phyloP scores from a whole-genome alignment of 2,797 vertebrate species.

The Gambusia yucatana region DNA sequence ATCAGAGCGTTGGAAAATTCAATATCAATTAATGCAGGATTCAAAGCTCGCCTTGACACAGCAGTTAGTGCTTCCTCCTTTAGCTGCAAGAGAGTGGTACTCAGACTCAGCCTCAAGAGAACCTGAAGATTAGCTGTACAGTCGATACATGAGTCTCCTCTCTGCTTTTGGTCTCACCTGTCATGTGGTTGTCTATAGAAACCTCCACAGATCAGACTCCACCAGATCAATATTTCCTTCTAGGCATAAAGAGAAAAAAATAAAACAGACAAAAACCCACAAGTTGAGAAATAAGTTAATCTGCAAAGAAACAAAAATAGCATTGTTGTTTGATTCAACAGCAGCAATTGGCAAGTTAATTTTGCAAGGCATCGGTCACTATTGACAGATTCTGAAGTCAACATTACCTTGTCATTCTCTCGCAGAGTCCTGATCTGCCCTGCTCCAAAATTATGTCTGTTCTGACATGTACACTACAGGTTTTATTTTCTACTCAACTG shows the following conservation, averaged over 20 bases:
- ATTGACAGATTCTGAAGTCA: constrained; percentile 16
- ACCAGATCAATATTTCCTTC: constrained; percentile 26
- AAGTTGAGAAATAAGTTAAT: constrained; percentile 9
- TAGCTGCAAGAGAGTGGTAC: constrained; percentile 47
- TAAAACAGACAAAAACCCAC: neutral
- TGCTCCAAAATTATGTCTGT: constrained; percentile 1
- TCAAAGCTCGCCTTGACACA: constrained; percentile 56
- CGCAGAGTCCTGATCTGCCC: neutral
- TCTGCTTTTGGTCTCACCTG: constrained; percentile 28
- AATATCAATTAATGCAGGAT: constrained; percentile 71
- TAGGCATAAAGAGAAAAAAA: constrained; percentile 1
- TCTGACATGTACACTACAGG: neutral
- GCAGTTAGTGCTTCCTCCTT: constrained; percentile 61
- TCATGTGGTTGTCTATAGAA: constrained; percentile 19
- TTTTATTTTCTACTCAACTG: neutral
- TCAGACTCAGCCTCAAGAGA: constrained; percentile 47
- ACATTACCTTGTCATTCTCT: neutral
- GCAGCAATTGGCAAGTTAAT: neutral
- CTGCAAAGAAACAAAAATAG: neutral
- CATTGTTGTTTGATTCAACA: neutral
- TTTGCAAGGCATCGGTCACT: neutral
- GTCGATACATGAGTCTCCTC: constrained; percentile 53
- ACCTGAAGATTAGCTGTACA: constrained; percentile 45
- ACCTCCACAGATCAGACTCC: constrained; percentile 26
- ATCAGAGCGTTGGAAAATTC: constrained; percentile 65